phyloP scores from a whole-genome alignment of 2,113 vertebrate species.

The Alosa alosa region DNA sequence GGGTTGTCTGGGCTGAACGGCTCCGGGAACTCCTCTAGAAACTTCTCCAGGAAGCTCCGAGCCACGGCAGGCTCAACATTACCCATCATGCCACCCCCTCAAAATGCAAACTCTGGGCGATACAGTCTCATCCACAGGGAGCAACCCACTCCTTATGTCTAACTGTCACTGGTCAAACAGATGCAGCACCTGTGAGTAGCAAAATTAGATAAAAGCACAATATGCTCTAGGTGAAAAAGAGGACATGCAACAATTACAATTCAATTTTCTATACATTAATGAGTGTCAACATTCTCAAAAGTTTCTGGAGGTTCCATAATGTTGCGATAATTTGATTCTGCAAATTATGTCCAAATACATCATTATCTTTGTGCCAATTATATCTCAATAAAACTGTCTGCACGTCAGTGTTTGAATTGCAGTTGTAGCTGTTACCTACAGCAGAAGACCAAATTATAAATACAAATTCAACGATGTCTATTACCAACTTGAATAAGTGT shows the following conservation, averaged over 20 bases:
- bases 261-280: neutral
- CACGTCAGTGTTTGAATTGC: neutral
- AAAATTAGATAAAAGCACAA: neutral
- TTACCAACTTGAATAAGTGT: neutral
- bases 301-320: neutral
- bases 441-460: neutral
- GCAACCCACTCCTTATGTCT: neutral
- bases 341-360: neutral
- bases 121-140: neutral
- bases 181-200: neutral
- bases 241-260: neutral
- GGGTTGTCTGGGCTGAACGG: slow-evolving; percentile 63
- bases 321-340: too few species aligned
- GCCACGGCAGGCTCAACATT: slow-evolving; percentile 51
- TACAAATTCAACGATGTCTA: neutral
- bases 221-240: neutral
- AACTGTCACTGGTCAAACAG: neutral
- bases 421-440: neutral
- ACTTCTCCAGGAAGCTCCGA: slow-evolving; percentile 61
- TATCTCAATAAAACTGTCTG: neutral
- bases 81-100: slow-evolving; percentile 40
- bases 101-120: neutral
- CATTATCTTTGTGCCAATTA: neutral
- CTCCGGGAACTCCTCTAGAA: slow-evolving; percentile 75
- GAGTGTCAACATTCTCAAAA: neutral